Evolutionary conservation across 1,140 invertebrate genomes (phyloP).

Genomic region (Neotoxoptera formosana): DNA sequence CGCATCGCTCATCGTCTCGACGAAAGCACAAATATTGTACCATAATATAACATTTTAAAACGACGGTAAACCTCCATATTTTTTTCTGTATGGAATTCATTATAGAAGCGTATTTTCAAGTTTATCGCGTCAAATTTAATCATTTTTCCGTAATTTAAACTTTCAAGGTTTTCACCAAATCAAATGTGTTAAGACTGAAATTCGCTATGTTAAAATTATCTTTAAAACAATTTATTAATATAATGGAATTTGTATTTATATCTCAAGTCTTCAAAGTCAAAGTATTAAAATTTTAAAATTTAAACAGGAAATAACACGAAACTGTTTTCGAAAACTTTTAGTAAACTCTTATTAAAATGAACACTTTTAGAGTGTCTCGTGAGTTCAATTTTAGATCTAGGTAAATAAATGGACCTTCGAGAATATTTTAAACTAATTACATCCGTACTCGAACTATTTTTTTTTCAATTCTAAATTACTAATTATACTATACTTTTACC

Average conservation of each 20-base stretch:
- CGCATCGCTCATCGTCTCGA: background rate
- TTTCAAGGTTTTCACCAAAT: background rate
- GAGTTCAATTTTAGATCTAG: background rate
- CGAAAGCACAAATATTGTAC: background rate
- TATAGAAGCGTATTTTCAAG: background rate
- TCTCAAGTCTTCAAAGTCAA: background rate
- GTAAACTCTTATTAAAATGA: background rate
- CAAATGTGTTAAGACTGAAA: background rate
- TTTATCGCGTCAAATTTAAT: background rate
- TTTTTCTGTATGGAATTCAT: background rate
- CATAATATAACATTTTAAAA: conserved; percentile 5
- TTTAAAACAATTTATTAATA: background rate
- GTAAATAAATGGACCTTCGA: background rate
- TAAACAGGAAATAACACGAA: background rate
- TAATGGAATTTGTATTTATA: background rate
- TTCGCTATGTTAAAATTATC: background rate
- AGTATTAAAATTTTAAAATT: background rate
- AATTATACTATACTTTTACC: background rate
- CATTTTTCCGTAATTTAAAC: background rate
- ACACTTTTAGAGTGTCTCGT: background rate
- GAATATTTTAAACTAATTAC: background rate
- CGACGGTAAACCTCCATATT: background rate
- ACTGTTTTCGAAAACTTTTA: background rate
- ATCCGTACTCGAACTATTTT: background rate
- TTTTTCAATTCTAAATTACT: background rate